Base-by-base conservation (phyloP, 2,888 invertebrate species). In the Leptarthrus brevirostris region DNA sequence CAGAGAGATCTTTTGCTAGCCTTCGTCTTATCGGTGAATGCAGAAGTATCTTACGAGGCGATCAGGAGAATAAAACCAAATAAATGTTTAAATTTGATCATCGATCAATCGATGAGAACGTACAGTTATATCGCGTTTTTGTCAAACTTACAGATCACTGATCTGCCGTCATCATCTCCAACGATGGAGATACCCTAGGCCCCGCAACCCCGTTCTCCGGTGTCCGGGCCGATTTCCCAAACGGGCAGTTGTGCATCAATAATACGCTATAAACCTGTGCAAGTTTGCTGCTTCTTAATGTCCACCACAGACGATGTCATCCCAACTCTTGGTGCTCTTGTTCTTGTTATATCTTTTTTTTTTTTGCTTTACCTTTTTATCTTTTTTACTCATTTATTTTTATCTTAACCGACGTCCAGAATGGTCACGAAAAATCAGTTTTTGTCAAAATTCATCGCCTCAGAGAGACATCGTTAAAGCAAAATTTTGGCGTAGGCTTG, bases 41-140 rank as follows among this genome's bases (percentile, higher is more conserved):
- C 52, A 34, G 49, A 18, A n/a, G 30, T 20, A 52, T 26, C 34
- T 52, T 64, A 47, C 47, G 69, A 16, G 30, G 12, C 14, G 49
- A 22, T 20, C 49, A 52, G 24, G 40, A 54, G 22, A 71, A 56
- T 47, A 56, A 72, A 56, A 72, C 44, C 44, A 58, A 56, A 72
- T 36, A 44, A 72, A 72, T 20, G 54, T 56, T 72, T 40, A 47
- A 58, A 30, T 72, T 72, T 56, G 72, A 72, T 72, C 72, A 58
- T 72, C 72, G 72, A 72, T 72, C 72, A 58, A 72, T 72, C 72
- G 56, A 30, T 26, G 26, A 56, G 16, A 44, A 54, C 56, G 72
- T 72, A 72, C 72, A 72, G 72, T 72, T 72, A 72, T 72, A 56
- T 72, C 56, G 44, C 56, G 72, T 72, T 72, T 72, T 72, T 72